These are phyloP conservation scores for Pseudotriccus pelzelni DNA, from an alignment of 2,797 vertebrate species.

Conservation along the genomic window DNA sequence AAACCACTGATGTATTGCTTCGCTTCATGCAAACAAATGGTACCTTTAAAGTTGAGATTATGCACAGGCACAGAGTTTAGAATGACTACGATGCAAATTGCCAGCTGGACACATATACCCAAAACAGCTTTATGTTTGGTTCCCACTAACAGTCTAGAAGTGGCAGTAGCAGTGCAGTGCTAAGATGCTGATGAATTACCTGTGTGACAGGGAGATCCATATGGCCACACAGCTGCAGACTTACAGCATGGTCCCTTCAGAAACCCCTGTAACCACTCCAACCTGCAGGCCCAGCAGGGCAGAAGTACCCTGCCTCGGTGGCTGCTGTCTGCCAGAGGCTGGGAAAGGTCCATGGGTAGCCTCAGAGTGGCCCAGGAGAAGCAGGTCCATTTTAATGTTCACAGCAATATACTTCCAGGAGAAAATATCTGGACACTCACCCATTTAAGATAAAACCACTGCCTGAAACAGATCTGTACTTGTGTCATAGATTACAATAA, in stretches of 20 bases:
- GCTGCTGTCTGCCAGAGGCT: not conserved
- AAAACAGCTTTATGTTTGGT: not conserved
- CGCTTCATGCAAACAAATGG: not conserved
- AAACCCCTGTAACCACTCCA: accelerated
- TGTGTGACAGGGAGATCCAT: not conserved
- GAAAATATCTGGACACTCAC: not conserved
- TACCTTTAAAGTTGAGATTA: not conserved
- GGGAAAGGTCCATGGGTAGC: not conserved
- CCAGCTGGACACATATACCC: not conserved
- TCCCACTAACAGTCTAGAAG: not conserved
- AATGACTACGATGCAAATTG: not conserved
- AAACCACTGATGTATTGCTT: not conserved
- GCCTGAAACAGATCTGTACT: not conserved
- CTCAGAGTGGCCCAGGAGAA: not conserved
- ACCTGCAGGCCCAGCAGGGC: not conserved
- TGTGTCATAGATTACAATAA: not conserved
- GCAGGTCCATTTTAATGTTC: not conserved
- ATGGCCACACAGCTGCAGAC: not conserved
- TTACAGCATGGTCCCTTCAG: not conserved
- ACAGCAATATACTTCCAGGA: not conserved
- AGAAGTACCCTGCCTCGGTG: accelerated
- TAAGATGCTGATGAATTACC: not conserved
- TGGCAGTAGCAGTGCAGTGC: not conserved
- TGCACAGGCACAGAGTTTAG: not conserved
- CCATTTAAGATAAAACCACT: not conserved